phyloP scores from a whole-genome alignment of 2,888 invertebrate genomes.

The Strigamia transsilvanica region DNA sequence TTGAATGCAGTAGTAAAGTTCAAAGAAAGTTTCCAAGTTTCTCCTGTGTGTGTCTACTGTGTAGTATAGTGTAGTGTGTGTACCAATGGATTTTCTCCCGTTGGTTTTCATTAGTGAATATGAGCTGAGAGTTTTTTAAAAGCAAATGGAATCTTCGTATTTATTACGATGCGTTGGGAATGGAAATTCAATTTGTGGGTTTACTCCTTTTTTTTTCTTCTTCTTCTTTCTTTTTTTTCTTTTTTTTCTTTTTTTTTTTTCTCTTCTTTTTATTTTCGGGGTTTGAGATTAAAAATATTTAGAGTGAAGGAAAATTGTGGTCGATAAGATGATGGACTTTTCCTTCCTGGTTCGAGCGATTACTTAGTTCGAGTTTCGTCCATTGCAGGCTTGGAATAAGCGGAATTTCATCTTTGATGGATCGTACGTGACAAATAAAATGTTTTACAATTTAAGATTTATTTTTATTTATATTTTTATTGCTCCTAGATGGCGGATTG shows the following conservation, averaged over 20 bases:
- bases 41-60: too few relatives aligned
- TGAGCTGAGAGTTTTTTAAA: neutral
- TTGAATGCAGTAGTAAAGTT: too few relatives aligned
- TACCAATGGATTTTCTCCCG: too few relatives aligned
- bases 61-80: too few relatives aligned
- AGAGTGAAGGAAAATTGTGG: neutral
- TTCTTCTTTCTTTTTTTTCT: too few relatives aligned
- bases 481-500: neutral
- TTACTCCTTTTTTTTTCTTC: too few relatives aligned
- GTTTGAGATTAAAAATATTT: conserved; percentile 21
- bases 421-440: conserved; percentile 6
- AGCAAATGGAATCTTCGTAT: neutral
- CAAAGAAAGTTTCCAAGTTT: too few relatives aligned
- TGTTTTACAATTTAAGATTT: neutral
- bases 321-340: conserved; percentile 23
- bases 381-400: neutral
- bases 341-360: conserved; percentile 11
- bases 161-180: too few relatives aligned
- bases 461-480: conserved; percentile 11
- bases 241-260: too few relatives aligned
- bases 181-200: too few relatives aligned
- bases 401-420: neutral
- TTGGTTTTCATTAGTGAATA: neutral
- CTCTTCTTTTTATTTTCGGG: neutral
- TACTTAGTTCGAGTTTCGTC: neutral